phyloP scores from a whole-genome alignment of 2,888 invertebrate species.

The Drosophila monieri region DNA sequence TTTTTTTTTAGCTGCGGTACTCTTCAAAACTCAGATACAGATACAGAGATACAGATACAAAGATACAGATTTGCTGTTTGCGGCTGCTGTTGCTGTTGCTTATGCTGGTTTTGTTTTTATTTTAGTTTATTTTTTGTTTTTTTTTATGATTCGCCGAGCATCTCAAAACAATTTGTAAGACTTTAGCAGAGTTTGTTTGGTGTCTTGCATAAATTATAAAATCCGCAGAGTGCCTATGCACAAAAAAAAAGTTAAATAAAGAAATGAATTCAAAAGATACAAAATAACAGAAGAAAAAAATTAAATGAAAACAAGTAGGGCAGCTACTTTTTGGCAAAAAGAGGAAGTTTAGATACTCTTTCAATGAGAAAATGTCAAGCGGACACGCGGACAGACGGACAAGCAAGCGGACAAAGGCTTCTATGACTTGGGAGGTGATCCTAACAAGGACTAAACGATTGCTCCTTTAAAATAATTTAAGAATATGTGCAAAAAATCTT shows the following conservation, averaged over 20 bases:
- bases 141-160: constrained; percentile 61
- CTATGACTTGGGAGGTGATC: too few species aligned
- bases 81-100: constrained; percentile 5
- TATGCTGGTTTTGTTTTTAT: constrained; percentile 1
- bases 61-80: constrained; percentile 23
- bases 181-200: constrained; percentile 66
- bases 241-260: constrained; percentile 12
- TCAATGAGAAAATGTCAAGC: too few species aligned
- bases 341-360: neutral
- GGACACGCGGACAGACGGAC: too few species aligned
- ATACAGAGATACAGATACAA: constrained; percentile 57
- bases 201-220: constrained; percentile 76
- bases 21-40: constrained; percentile 71
- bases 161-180: constrained; percentile 75
- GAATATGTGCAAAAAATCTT: too few species aligned
- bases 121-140: constrained; percentile 10
- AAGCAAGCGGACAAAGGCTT: neutral
- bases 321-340: constrained; percentile 20
- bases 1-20: constrained; percentile 56
- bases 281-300: neutral
- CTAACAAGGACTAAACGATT: neutral
- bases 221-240: constrained; percentile 52
- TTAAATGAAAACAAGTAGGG: constrained; percentile 31
- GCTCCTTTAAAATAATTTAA: neutral
- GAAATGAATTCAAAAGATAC: constrained; percentile 15